A percentile compares a stretch with the other conserved stretches of the same genome.
Conservation (phyloP, 1,140 invertebrate species). For the Phymorhynchus buccinoides region DNA sequence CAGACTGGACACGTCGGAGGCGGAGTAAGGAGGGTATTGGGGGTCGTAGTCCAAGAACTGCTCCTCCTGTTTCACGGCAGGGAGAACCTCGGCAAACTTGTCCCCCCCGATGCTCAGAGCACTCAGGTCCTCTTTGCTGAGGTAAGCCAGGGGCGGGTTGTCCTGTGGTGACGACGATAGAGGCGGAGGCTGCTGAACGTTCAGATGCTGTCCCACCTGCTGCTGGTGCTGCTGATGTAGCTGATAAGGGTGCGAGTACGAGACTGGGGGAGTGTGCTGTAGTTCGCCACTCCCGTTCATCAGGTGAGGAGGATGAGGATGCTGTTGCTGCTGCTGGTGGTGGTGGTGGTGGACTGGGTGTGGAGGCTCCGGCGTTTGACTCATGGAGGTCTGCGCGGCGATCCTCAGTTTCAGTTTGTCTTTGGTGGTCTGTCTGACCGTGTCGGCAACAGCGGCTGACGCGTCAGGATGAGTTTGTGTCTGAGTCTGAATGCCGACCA, state of each 20-base stretch:
- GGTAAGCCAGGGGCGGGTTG: not conserved
- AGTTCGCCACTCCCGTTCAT: not conserved
- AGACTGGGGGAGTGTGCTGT: not conserved
- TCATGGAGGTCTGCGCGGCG: slow-evolving; percentile 32
- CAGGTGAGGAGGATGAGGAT: slow-evolving; percentile 10
- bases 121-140: slow-evolving; percentile 12
- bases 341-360: slow-evolving; percentile 31
- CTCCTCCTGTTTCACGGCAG: slow-evolving; percentile 27
- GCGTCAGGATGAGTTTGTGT: slow-evolving; percentile 45
- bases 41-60: slow-evolving; percentile 32
- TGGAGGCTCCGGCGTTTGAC: slow-evolving; percentile 31
- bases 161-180: not conserved
- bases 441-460: slow-evolving; percentile 19
- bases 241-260: slow-evolving; percentile 23
- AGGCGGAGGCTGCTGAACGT: slow-evolving; percentile 18
- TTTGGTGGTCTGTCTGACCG: slow-evolving; percentile 36
- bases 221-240: slow-evolving; percentile 13
- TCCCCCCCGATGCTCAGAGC: slow-evolving; percentile 5
- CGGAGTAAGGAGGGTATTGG: not conserved
- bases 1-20: not conserved
- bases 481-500: slow-evolving; percentile 37
- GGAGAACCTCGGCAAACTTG: not conserved
- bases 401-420: slow-evolving; percentile 33
- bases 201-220: slow-evolving; percentile 9
- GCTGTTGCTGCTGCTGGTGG: slow-evolving; percentile 34